These are phyloP conservation scores for Phytoseiulus persimilis DNA, from an alignment of 2,888 invertebrate genomes.

Conservation along the genomic window DNA sequence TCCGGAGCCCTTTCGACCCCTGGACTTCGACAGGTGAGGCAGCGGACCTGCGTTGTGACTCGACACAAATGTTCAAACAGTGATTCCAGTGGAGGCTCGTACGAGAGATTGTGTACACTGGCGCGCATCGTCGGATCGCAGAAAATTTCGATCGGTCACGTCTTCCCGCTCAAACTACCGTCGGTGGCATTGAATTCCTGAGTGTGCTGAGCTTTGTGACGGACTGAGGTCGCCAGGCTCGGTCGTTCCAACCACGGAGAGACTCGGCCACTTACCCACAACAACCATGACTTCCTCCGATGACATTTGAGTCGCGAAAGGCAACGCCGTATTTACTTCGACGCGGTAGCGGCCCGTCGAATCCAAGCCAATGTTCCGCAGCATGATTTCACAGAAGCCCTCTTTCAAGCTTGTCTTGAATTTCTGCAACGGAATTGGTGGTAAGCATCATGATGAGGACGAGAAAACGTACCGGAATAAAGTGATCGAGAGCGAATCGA, in stretches of 20 bases:
- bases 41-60: no score
- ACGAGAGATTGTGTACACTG: no score
- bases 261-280: not conserved
- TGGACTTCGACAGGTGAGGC: no score
- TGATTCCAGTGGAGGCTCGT: no score
- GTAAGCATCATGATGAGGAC: no score
- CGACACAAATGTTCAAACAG: no score
- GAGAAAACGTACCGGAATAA: no score
- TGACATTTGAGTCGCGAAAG: constrained; percentile 16
- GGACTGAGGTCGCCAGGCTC: not conserved
- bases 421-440: constrained; percentile 21
- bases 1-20: no score
- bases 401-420: constrained; percentile 8
- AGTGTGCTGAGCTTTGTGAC: not conserved
- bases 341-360: constrained; percentile 37
- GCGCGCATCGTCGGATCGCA: no score
- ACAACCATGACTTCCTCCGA: constrained; percentile 32
- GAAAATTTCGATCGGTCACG: no score
- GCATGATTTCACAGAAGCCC: constrained; percentile 17
- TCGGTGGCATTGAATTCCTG: not conserved
- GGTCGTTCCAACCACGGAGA: not conserved
- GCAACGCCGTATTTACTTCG: constrained; percentile 32
- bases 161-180: no score
- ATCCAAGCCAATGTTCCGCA: not conserved
- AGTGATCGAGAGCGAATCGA: no score